Evolutionary conservation across 2,113 vertebrate species (phyloP).

Genomic region (Psammodynastes pulverulentus): DNA sequence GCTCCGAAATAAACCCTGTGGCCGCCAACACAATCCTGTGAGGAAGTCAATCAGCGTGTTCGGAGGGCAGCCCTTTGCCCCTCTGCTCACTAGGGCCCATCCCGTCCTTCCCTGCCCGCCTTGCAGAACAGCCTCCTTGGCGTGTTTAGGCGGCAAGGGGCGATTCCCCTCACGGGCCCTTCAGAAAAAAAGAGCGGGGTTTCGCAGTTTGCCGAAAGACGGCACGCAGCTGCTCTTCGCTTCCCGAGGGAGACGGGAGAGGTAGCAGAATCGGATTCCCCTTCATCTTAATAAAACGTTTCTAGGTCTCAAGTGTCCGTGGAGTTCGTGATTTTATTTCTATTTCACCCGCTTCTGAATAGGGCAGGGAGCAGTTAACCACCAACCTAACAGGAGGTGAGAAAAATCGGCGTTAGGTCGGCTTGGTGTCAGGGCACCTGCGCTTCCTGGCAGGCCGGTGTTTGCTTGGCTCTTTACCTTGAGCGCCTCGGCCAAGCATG

Average conservation of each 20-base stretch:
- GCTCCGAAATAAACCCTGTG: neutral
- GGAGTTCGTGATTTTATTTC: neutral
- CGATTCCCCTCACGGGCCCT: neutral
- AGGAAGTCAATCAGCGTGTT: neutral
- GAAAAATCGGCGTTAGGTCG: neutral
- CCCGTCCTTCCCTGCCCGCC: neutral
- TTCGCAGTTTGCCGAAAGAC: neutral
- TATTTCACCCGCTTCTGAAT: neutral
- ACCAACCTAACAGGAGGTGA: neutral
- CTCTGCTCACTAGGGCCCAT: neutral
- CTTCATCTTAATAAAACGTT: neutral
- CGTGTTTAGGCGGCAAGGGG: no score
- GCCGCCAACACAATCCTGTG: neutral
- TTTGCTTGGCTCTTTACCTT: neutral
- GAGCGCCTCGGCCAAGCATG: neutral
- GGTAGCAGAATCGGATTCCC: neutral
- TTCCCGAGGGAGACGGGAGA: neutral
- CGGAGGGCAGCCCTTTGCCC: neutral
- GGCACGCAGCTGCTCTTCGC: neutral
- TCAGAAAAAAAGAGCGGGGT: neutral
- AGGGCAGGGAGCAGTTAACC: neutral
- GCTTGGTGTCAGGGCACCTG: neutral
- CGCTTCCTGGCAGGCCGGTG: neutral
- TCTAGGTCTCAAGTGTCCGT: neutral
- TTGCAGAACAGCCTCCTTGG: neutral